phyloP scores from a whole-genome alignment of 2,113 vertebrate genomes.

The Oncorhynchus masou region DNA sequence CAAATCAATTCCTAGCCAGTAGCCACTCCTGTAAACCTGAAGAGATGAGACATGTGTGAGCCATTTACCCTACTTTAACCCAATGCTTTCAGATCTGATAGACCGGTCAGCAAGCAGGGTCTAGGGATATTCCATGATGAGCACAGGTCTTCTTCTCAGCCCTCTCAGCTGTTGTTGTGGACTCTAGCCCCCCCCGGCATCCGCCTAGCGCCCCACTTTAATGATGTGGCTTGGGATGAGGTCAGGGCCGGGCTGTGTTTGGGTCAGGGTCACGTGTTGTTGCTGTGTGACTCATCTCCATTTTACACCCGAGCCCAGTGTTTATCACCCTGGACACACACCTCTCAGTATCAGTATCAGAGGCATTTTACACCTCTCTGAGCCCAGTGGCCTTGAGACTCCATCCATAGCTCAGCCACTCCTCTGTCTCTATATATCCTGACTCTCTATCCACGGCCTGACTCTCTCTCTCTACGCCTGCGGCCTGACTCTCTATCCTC shows the following conservation, averaged over 20 bases:
- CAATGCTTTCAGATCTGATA: too few species aligned
- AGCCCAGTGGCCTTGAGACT: background rate
- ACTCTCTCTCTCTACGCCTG: too few species aligned
- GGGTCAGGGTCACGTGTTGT: background rate
- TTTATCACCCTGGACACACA: background rate
- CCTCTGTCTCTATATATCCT: too few species aligned
- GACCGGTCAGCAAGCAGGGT: too few species aligned
- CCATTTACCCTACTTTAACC: too few species aligned
- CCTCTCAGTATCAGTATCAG: background rate
- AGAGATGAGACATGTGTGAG: too few species aligned
- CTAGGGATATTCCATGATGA: too few species aligned
- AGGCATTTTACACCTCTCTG: background rate
- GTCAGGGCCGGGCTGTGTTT: background rate
- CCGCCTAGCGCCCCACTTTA: background rate
- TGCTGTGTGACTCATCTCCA: background rate
- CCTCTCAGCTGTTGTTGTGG: background rate
- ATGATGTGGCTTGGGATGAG: background rate
- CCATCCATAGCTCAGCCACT: background rate
- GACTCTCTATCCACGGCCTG: too few species aligned
- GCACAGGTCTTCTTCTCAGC: too few species aligned
- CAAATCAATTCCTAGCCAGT: background rate
- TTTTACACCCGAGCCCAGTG: too few species aligned
- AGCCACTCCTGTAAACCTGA: background rate
- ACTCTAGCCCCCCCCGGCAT: too few species aligned
- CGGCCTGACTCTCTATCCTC: too few species aligned